A percentile compares a stretch with the other conserved stretches of the same genome.
phyloP scores from a whole-genome alignment of 2,888 invertebrate genomes.

The Vannuccia rotundouncinata region DNA sequence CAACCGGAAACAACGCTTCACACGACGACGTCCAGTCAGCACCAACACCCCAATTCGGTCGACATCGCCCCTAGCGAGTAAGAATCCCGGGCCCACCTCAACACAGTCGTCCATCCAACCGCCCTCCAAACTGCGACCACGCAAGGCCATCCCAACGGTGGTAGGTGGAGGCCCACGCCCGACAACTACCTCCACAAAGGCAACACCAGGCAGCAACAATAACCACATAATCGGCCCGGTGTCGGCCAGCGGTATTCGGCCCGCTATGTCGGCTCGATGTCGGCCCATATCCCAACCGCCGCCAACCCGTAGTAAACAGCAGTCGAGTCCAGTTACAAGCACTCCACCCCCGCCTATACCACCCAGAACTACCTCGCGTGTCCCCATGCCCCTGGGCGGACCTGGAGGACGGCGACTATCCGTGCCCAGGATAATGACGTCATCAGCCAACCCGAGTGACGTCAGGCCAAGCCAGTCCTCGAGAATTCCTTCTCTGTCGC shows the following conservation, averaged over 20 bases:
- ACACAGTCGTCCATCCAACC: neutral
- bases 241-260: neutral
- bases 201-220: neutral
- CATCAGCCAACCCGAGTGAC: neutral
- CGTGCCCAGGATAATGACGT: neutral
- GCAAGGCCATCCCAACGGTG: neutral
- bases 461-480: neutral
- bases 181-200: neutral
- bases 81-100: neutral
- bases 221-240: neutral
- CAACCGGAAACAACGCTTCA: neutral
- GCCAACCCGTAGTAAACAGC: neutral
- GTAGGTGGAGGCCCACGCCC: neutral
- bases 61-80: neutral
- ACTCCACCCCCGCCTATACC: neutral
- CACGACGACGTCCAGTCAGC: neutral
- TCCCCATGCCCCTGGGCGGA: neutral
- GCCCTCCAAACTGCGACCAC: neutral
- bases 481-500: neutral
- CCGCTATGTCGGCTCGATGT: neutral
- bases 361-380: neutral
- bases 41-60: neutral
- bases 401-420: neutral
- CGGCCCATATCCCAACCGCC: neutral
- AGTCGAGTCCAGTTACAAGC: neutral